Base-by-base conservation (phyloP, 2,113 vertebrate species). In the Enhydra lutris region DNA sequence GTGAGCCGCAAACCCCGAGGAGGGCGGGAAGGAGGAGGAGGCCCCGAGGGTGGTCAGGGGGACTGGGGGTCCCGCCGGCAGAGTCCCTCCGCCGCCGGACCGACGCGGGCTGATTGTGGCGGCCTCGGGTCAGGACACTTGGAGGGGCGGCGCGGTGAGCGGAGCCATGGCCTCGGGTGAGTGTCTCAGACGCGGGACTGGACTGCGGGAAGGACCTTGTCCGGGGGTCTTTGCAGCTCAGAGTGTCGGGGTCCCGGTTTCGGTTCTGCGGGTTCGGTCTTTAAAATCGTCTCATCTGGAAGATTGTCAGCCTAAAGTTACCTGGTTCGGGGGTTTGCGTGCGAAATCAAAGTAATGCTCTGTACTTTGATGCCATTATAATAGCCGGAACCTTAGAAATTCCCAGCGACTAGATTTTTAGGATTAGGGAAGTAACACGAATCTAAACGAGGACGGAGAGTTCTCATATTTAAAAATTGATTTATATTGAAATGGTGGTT, bases 91-190 rank as follows among this genome's bases (percentile, higher is more conserved):
- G 87, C 59, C 71, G 86, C 55, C 95, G 3, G 92, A 55, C 92
- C 7, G 96, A 45, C 71, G 80, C 86, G 23, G 59, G 5, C 87
- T 61, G 83, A 6, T 59, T 4, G 73, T 52, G 36, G 95, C 88
- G 47, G 69, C 69, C 89, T 93, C 78, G 6, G 76, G 92, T 80
- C 74, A 6, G 31, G 82, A 76, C 92, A 13, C 65, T 80, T 52
- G 89, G 94, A 97, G 91, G 29, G 47, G 82, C 96, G 96, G 93
- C 89, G 87, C 81, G 69, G 31, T 5, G 91, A 89, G 76, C 89
- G 36, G 82, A 93, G 67, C 96, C 94, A 98, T 97, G 97, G 97
- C 95, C 47, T 97, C 98, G 0, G 97, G 97, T 98, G 96, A 98
- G 98, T 95, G 61, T 29, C 13, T 13, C 29, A 0, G 26, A 83